Evolutionary conservation across 64 coral and sea anemone species (phyloP), one percentile per base, ranked within the genome.

Genomic region (Actinia tenebrosa): DNA sequence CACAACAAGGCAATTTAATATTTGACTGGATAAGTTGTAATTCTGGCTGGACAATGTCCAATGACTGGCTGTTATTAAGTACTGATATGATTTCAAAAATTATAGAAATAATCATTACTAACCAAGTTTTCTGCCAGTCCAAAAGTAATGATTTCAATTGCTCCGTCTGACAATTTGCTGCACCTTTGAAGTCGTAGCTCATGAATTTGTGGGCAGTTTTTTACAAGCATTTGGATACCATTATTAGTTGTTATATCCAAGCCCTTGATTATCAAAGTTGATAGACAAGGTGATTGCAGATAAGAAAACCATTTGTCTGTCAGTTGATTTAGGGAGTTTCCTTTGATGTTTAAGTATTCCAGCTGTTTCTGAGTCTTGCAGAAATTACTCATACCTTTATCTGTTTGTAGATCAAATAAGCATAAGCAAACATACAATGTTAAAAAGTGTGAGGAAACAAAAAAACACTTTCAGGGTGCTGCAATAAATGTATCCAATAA

Each of bases 161-260:
- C 81, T 71, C 77, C 85, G 87, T 96, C 91, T 72, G 84, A 56
- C 27, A 96, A 44, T 30, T 77, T 87, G 44, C 60, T 87, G 88
- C 94, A 96, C 27, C 94, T 87, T 62, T 54, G 80, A 68, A 96
- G 79, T 66, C 86, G 90, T 9, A 96, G 44, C 46, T 93, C 88
- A 84, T 87, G 83, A 63, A 93, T 87, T 44, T 88, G 89, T 8
- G 88, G 85, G 37, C 94, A 96, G 60, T 96, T 96, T 59, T 90
- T 93, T 18, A 89, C 91, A 56, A 96, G 62, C 45, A 87, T 90
- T 23, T 71, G 50, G 75, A 96, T 71, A 23, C 88, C 83, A 64
- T 55, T 88, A 53, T 71, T 90, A 14, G 91, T 96, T 45, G 93
- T 53, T n/a, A 79, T 86, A 45, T 96, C 94, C 60, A 92, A 82